phyloP scores from a whole-genome alignment of 2,888 invertebrate species.

The Macaria liturata region DNA sequence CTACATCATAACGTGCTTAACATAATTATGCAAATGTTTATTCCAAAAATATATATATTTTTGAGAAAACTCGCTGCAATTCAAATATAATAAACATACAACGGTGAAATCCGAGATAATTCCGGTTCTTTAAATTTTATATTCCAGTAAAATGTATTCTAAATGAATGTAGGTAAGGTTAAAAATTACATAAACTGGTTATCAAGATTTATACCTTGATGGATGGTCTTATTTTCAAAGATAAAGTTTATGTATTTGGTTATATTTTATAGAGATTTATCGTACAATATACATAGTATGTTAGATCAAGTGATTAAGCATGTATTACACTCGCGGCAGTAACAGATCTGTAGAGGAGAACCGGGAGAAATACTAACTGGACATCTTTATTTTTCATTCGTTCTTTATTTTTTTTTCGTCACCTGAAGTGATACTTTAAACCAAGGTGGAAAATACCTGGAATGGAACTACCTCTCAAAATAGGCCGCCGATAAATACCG shows the following conservation, averaged over 20 bases:
- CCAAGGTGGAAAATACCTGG: too few relatives aligned
- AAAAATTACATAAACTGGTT: neutral
- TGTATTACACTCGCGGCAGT: too few relatives aligned
- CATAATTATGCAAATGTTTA: slow-evolving; percentile 11
- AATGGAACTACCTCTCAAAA: too few relatives aligned
- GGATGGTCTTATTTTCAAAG: slow-evolving; percentile 49
- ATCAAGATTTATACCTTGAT: slow-evolving; percentile 43
- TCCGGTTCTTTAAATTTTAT: neutral
- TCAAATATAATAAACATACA: slow-evolving; percentile 4
- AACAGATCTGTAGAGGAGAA: neutral
- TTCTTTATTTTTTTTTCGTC: too few relatives aligned
- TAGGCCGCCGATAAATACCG: too few relatives aligned
- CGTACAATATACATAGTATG: neutral
- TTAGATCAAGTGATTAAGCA: neutral
- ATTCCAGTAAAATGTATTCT: slow-evolving; percentile 2
- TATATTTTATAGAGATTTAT: slow-evolving; percentile 7
- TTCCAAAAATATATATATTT: slow-evolving; percentile 13
- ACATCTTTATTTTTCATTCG: too few relatives aligned
- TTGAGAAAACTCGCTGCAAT: slow-evolving; percentile 12
- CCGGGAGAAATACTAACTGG: too few relatives aligned
- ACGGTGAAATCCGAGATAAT: slow-evolving; percentile 5
- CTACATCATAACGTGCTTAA: neutral
- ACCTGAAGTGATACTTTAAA: too few relatives aligned
- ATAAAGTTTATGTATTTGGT: slow-evolving; percentile 30
- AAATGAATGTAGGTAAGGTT: neutral